Evolutionary conservation across 2,797 vertebrate species (phyloP).

Genomic region (Neosilurus mollespiculum): DNA sequence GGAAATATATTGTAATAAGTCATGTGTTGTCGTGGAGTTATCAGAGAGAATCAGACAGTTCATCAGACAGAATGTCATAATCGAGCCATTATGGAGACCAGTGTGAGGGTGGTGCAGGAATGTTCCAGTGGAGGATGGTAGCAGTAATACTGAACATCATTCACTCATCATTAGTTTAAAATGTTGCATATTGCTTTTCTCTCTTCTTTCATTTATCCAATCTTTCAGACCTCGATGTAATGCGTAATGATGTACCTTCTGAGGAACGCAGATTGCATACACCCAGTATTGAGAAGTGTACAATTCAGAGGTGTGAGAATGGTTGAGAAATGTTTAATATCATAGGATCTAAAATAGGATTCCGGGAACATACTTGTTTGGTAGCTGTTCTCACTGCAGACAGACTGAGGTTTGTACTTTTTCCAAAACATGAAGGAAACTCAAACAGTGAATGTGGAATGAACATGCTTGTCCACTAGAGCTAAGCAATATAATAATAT

Average conservation of each 20-base stretch:
- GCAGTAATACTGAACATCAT: constrained; percentile 60
- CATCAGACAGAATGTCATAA: constrained; percentile 57
- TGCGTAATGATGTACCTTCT: not conserved
- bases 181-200: constrained; percentile 10
- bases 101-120: constrained; percentile 67
- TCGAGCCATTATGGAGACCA: constrained; percentile 65
- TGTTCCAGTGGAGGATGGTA: constrained; percentile 57
- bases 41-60: constrained; percentile 24
- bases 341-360: not conserved
- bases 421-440: not conserved
- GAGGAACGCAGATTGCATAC: not conserved
- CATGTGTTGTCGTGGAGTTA: not conserved
- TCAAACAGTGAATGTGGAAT: not conserved
- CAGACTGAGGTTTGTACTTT: not conserved
- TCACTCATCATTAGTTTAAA: constrained; percentile 45
- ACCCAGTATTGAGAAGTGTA: not conserved
- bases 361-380: constrained; percentile 6
- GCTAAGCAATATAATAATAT: not conserved
- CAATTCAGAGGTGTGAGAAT: constrained; percentile 9
- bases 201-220: constrained; percentile 25
- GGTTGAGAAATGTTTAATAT: not conserved
- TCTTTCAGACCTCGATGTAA: constrained; percentile 5
- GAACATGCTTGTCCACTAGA: not conserved
- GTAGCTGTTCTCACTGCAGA: not conserved
- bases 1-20: constrained; percentile 9